phyloP scores from a whole-genome alignment of 1,140 invertebrate species.

The Brachionus manjavacas region DNA sequence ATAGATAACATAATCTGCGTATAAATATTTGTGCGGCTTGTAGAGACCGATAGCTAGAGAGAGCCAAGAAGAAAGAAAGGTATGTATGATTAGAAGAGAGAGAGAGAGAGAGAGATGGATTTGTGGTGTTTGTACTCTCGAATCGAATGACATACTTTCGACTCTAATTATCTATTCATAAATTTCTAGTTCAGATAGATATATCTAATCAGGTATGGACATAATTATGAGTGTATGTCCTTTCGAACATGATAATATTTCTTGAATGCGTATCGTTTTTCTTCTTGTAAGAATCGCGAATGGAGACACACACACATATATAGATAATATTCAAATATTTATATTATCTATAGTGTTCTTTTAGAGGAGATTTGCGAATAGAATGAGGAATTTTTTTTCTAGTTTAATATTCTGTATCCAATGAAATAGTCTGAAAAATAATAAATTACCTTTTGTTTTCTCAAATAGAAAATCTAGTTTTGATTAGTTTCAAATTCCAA shows the following conservation, averaged over 20 bases:
- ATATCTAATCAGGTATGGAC: neutral
- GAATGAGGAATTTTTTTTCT: neutral
- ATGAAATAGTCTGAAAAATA: slow-evolving; percentile 22
- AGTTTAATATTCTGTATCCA: neutral
- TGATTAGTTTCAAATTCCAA: slow-evolving; percentile 35
- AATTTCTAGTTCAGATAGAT: slow-evolving; percentile 32
- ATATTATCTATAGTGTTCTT: neutral
- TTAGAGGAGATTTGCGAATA: slow-evolving; percentile 16
- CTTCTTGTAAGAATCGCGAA: neutral
- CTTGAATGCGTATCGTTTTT: slow-evolving; percentile 16
- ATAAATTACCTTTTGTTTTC: slow-evolving; percentile 30
- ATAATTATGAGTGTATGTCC: neutral
- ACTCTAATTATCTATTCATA: slow-evolving; percentile 26
- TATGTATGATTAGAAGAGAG: neutral
- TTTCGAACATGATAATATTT: slow-evolving; percentile 27
- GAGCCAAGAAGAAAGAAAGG: neutral
- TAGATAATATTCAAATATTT: slow-evolving; percentile 34
- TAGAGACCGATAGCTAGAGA: neutral
- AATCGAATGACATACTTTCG: neutral
- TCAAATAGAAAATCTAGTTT: slow-evolving; percentile 11
- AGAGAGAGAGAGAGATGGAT: neutral
- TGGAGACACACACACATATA: neutral
- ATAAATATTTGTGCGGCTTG: neutral
- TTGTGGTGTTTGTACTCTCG: neutral
- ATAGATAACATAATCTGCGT: neutral